These are phyloP conservation scores for Harmothoe impar DNA, from an alignment of 2,888 invertebrate genomes.

Conservation along the genomic window DNA sequence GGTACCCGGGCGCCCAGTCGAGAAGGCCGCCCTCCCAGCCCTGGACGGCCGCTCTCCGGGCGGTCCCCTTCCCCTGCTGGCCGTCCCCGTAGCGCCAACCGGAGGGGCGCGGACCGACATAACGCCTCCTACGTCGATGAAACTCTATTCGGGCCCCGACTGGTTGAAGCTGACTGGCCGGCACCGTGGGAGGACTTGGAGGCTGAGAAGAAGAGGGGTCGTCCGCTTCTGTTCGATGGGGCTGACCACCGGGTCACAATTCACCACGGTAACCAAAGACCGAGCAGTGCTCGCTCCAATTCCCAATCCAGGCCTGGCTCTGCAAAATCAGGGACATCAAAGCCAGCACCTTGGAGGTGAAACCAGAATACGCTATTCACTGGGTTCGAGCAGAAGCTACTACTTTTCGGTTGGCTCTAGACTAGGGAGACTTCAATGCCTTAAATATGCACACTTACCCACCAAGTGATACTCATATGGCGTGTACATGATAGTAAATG, in stretches of 20 bases:
- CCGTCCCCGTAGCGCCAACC: constrained; percentile 31
- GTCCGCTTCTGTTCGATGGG: constrained; percentile 36
- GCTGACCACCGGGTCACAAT: not conserved
- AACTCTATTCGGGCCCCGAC: constrained; percentile 50
- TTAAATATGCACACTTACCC: too few relatives aligned
- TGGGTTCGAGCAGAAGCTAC: too few relatives aligned
- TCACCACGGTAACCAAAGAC: not conserved
- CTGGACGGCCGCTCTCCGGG: not conserved
- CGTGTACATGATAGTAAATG: too few relatives aligned
- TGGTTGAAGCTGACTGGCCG: constrained; percentile 1
- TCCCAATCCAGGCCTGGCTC: not conserved
- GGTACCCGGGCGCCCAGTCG: constrained; percentile 44
- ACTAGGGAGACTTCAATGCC: too few relatives aligned
- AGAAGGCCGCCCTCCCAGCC: constrained; percentile 42
- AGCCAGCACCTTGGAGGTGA: constrained; percentile 56
- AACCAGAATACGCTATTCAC: not conserved
- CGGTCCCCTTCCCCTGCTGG: not conserved
- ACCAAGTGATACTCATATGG: too few relatives aligned
- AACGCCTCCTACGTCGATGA: constrained; percentile 59
- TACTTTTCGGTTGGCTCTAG: too few relatives aligned
- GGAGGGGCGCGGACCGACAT: constrained; percentile 22
- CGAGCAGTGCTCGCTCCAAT: not conserved
- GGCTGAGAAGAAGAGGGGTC: not conserved
- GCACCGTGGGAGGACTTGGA: constrained; percentile 60
- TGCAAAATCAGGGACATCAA: not conserved